A percentile compares a stretch with the other conserved stretches of the same genome.
These are phyloP conservation scores for Halotydeus destructor DNA, from an alignment of 1,140 invertebrate genomes.

Conservation along the genomic window DNA sequence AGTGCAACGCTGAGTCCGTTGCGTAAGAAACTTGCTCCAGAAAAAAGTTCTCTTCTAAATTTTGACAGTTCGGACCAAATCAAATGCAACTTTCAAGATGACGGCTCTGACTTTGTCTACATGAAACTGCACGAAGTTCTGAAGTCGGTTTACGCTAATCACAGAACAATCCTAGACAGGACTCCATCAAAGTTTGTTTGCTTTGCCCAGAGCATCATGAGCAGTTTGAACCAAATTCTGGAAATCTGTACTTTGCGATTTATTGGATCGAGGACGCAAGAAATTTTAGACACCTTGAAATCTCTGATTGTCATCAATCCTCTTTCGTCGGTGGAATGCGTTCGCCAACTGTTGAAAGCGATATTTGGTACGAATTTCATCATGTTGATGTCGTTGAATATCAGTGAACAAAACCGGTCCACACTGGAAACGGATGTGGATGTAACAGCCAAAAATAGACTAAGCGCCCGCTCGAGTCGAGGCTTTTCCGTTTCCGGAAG, in stretches of 20 bases:
- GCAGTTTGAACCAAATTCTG: slow-evolving; percentile 46
- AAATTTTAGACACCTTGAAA: slow-evolving; percentile 51
- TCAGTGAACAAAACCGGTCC: slow-evolving; percentile 17
- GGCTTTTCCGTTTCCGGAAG: slow-evolving; percentile 5
- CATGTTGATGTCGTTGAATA: slow-evolving; percentile 41
- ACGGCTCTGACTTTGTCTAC: slow-evolving; percentile 3
- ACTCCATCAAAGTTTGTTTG: slow-evolving; percentile 44
- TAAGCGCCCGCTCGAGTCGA: no score
- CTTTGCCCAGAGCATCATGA: slow-evolving; percentile 40
- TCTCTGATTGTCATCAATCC: slow-evolving; percentile 45
- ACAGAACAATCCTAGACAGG: slow-evolving; percentile 5
- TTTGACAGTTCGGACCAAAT: no score
- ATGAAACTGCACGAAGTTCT: slow-evolving; percentile 7
- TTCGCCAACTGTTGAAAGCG: slow-evolving; percentile 56
- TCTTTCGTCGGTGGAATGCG: slow-evolving; percentile 45
- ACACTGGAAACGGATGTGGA: neutral
- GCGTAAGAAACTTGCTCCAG: neutral
- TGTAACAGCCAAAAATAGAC: no score
- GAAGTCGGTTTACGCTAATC: slow-evolving; percentile 2
- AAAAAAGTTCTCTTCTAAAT: no score
- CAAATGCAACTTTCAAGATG: no score
- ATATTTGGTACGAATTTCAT: slow-evolving; percentile 56
- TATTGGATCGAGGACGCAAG: slow-evolving; percentile 49
- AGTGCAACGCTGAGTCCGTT: slow-evolving; percentile 5
- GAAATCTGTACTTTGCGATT: slow-evolving; percentile 50